Conservation (phyloP, 1,140 invertebrate species). For the Phortica variegata region DNA sequence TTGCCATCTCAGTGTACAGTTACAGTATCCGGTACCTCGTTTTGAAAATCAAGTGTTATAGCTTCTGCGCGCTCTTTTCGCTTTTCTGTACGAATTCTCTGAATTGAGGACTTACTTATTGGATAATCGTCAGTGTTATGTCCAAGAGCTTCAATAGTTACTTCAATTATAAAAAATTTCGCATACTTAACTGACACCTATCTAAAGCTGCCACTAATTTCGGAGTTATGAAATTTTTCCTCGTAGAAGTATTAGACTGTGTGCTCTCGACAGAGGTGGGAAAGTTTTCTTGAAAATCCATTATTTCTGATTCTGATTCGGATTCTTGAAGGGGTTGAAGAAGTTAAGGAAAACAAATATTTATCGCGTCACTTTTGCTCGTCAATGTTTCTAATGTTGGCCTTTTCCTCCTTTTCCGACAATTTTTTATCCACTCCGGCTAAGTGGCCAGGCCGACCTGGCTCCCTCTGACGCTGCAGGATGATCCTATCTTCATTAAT, state of each 20-base stretch:
- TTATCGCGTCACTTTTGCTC: slow-evolving; percentile 11
- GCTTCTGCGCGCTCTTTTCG: slow-evolving; percentile 7
- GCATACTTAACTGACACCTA: slow-evolving; percentile 6
- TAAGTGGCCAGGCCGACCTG: slow-evolving; percentile 22
- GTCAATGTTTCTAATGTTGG: slow-evolving; percentile 10
- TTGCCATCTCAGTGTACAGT: slow-evolving; percentile 9
- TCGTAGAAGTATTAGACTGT: slow-evolving; percentile 24
- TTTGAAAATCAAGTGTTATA: slow-evolving; percentile 8
- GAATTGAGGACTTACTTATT: slow-evolving; percentile 9
- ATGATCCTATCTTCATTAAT: slow-evolving; percentile 35
- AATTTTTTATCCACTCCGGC: slow-evolving; percentile 33
- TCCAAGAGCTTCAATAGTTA: background rate
- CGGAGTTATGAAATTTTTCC: slow-evolving; percentile 5
- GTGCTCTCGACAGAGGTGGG: background rate
- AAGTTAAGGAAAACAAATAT: slow-evolving; percentile 5
- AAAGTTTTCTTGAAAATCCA: background rate
- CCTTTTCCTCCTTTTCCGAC: slow-evolving; percentile 27
- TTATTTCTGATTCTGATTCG: background rate
- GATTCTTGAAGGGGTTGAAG: background rate
- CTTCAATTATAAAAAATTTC: slow-evolving; percentile 5
- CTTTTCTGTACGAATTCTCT: slow-evolving; percentile 6
- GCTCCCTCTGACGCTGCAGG: slow-evolving; percentile 30
- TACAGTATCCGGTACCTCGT: background rate
- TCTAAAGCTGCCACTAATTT: slow-evolving; percentile 11
- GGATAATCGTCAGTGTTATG: slow-evolving; percentile 2